A percentile compares a stretch with the other conserved stretches of the same genome.
Evolutionary conservation across 2,888 invertebrate genomes (phyloP).

Genomic region (Cremastobaeus sp.): DNA sequence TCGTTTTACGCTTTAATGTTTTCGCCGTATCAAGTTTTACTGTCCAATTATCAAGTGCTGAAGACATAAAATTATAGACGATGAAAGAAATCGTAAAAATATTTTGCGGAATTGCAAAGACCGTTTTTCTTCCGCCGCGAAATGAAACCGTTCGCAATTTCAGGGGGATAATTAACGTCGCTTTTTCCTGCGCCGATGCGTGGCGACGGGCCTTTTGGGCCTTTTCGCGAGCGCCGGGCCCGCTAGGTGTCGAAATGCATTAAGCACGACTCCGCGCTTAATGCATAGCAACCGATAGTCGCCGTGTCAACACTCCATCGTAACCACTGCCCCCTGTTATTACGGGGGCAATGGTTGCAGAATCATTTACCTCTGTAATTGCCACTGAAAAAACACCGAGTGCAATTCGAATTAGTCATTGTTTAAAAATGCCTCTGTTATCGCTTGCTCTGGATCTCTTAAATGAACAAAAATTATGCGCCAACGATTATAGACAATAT

Average conservation of each 20-base stretch:
- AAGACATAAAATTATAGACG: slow-evolving; percentile 31
- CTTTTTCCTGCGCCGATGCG: too few species aligned
- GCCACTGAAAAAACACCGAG: slow-evolving; percentile 60
- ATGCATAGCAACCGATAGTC: slow-evolving; percentile 47
- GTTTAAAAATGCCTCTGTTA: slow-evolving; percentile 48
- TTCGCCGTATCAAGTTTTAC: slow-evolving; percentile 42
- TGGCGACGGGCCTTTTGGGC: neutral
- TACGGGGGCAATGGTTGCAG: slow-evolving; percentile 64
- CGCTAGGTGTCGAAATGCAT: slow-evolving; percentile 5
- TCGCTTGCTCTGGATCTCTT: too few species aligned
- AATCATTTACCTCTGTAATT: slow-evolving; percentile 63
- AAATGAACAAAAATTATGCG: too few species aligned
- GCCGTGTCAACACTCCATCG: slow-evolving; percentile 31
- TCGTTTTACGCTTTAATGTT: slow-evolving; percentile 40
- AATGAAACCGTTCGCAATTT: too few species aligned
- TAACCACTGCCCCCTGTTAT: slow-evolving; percentile 62
- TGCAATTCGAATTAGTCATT: slow-evolving; percentile 55
- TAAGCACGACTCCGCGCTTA: slow-evolving; percentile 18
- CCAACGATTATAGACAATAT: too few species aligned
- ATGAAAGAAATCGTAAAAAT: slow-evolving; percentile 24
- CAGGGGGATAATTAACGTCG: too few species aligned
- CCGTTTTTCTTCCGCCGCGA: neutral
- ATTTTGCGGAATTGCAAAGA: slow-evolving; percentile 5
- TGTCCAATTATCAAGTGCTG: slow-evolving; percentile 43
- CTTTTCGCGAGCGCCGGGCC: neutral